Evolutionary conservation across 2,888 invertebrate species (phyloP).

Genomic region (Ornithoptera priamus): DNA sequence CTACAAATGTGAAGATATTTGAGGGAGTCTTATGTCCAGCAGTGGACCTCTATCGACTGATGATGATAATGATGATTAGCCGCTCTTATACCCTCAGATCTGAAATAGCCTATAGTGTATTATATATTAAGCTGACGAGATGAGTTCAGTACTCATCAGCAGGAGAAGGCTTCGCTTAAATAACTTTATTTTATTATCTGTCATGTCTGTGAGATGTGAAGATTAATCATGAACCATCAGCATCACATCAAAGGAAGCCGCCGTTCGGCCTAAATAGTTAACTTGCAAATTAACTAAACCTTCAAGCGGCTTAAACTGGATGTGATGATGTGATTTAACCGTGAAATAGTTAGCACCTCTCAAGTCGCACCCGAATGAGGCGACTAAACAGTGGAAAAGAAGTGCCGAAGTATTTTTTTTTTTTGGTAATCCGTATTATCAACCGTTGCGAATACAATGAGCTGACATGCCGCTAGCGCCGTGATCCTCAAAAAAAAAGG

Average conservation of each 20-base stretch:
- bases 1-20: too few species aligned
- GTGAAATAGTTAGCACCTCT: conserved; percentile 25
- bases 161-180: too few species aligned
- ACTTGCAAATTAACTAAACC: conserved; percentile 3
- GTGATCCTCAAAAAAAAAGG: conserved; percentile 5
- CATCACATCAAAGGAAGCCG: conserved; percentile 11
- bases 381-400: conserved; percentile 1
- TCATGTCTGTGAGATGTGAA: too few species aligned
- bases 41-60: too few species aligned
- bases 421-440: conserved; percentile 7
- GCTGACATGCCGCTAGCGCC: conserved; percentile 13
- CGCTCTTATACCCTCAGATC: too few species aligned
- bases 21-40: too few species aligned
- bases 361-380: background rate
- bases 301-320: conserved; percentile 4
- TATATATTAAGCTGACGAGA: too few species aligned
- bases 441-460: conserved; percentile 26
- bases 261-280: background rate
- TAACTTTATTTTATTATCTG: too few species aligned
- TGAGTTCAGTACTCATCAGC: too few species aligned
- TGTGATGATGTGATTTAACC: conserved; percentile 12
- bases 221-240: too few species aligned
- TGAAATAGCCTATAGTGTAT: too few species aligned
- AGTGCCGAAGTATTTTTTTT: conserved; percentile 2
- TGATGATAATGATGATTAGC: too few species aligned